These are phyloP conservation scores for Nesogale talazaci DNA, from an alignment of 2,113 vertebrate genomes.

Conservation along the genomic window DNA sequence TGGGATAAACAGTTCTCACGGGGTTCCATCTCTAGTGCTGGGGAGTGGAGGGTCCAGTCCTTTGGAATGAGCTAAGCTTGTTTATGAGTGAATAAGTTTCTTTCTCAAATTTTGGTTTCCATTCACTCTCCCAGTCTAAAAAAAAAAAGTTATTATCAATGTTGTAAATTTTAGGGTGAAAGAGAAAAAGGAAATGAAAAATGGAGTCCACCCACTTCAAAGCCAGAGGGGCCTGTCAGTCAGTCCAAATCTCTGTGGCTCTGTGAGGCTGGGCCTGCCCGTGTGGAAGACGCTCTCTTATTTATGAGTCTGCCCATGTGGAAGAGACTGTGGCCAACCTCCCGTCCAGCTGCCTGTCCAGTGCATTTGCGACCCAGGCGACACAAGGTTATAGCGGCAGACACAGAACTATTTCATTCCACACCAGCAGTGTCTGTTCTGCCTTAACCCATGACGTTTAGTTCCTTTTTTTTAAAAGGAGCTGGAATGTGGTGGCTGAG, in stretches of 20 bases:
- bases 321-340: constrained; percentile 17
- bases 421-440: neutral
- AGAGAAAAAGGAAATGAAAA: neutral
- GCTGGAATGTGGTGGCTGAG: neutral
- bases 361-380: neutral
- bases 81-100: neutral
- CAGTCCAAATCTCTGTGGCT: neutral
- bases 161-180: neutral
- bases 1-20: neutral
- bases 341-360: constrained; percentile 9
- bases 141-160: too few species aligned
- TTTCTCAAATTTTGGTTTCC: neutral
- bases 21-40: neutral
- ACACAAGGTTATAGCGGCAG: neutral
- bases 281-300: neutral
- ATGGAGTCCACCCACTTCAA: neutral
- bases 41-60: neutral
- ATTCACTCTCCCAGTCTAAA: neutral
- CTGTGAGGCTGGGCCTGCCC: neutral
- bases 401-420: neutral
- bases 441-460: neutral
- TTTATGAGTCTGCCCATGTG: neutral
- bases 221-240: neutral
- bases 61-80: neutral
- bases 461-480: neutral